Conservation (phyloP, 2,888 invertebrate genomes). For the Acleris holmiana region DNA sequence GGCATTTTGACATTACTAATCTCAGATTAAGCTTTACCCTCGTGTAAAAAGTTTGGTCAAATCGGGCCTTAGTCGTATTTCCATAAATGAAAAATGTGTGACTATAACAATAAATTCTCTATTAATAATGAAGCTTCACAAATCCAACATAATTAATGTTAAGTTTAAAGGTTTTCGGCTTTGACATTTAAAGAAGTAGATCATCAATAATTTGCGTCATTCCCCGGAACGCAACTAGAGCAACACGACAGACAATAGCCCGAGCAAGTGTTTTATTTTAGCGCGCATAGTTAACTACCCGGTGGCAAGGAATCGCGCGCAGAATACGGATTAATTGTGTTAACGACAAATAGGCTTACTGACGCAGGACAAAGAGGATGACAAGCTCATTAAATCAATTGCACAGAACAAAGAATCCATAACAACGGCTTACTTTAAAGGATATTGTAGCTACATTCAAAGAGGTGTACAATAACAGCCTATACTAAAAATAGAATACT, state of each 20-base stretch:
- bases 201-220: constrained; percentile 57
- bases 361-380: constrained; percentile 64
- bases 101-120: too few species aligned
- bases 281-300: constrained; percentile 68
- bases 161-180: constrained; percentile 31
- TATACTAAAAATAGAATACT: not conserved
- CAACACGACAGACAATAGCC: constrained; percentile 58
- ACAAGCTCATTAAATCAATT: constrained; percentile 53
- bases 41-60: too few species aligned
- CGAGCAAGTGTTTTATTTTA: constrained; percentile 18
- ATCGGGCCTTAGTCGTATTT: too few species aligned
- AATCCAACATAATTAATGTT: not conserved
- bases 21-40: too few species aligned
- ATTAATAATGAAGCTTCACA: not conserved
- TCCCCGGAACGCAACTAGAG: constrained; percentile 56
- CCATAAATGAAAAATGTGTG: too few species aligned
- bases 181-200: constrained; percentile 46
- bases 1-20: too few species aligned
- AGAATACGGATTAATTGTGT: constrained; percentile 77
- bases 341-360: constrained; percentile 57
- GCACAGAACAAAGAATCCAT: constrained; percentile 52
- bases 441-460: constrained; percentile 12
- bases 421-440: constrained; percentile 30
- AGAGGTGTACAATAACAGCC: constrained; percentile 8
- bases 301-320: constrained; percentile 52